Evolutionary conservation across 2,888 invertebrate genomes (phyloP).

Genomic region (Branchellion lobata): DNA sequence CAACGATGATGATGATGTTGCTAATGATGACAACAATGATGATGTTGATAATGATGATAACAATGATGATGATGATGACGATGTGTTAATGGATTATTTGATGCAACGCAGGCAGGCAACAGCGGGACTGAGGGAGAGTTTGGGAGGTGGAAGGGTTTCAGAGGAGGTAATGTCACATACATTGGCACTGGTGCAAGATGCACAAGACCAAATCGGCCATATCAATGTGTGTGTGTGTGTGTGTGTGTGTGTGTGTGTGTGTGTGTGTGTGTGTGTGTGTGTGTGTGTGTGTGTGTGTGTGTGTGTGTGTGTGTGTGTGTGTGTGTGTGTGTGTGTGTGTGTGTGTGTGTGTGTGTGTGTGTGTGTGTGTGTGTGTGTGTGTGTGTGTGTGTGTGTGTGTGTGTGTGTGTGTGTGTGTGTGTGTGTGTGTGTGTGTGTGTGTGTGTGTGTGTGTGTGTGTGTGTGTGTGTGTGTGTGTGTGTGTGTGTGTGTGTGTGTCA

Average conservation of each 20-base stretch:
- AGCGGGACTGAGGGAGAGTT: not conserved
- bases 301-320: conserved; percentile 26
- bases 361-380: conserved; percentile 23
- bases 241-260: conserved; percentile 23
- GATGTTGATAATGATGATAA: too few species aligned
- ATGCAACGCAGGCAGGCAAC: not conserved
- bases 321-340: conserved; percentile 29
- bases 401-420: conserved; percentile 29
- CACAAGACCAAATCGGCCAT: too few species aligned
- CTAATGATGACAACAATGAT: too few species aligned
- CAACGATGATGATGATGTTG: too few species aligned
- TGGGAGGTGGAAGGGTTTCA: not conserved
- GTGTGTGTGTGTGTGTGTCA: conserved; percentile 25
- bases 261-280: conserved; percentile 28
- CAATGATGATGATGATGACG: too few species aligned
- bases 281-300: conserved; percentile 26
- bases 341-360: conserved; percentile 20
- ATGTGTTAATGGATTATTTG: too few species aligned
- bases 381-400: conserved; percentile 29
- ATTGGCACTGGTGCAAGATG: too few species aligned
- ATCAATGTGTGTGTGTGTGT: conserved; percentile 6
- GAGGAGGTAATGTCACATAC: not conserved
- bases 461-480: conserved; percentile 30
- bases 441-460: conserved; percentile 23
- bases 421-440: conserved; percentile 11